These are phyloP conservation scores for Aphidius ervi DNA, from an alignment of 1,140 invertebrate genomes.

Conservation along the genomic window DNA sequence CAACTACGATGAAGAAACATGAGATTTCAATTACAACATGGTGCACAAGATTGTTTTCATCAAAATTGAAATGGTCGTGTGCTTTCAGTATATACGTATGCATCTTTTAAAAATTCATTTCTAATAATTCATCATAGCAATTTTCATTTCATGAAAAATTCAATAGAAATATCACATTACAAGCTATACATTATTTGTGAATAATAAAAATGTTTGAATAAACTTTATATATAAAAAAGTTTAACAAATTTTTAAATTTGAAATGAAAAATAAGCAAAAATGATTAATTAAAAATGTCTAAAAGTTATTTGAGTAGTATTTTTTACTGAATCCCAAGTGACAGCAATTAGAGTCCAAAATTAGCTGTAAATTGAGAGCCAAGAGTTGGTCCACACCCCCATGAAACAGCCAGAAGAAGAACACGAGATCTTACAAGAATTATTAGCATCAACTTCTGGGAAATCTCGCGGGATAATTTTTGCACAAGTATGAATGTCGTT, in stretches of 20 bases:
- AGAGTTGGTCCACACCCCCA: conserved; percentile 12
- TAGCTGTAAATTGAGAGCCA: conserved; percentile 14
- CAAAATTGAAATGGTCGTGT: conserved; percentile 29
- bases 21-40: conserved; percentile 48
- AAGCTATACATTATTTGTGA: no score
- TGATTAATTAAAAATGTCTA: no score
- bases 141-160: no score
- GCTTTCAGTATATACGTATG: conserved; percentile 3
- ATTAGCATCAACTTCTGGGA: conserved; percentile 28
- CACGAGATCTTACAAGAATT: conserved; percentile 25
- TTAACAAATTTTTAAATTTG: no score
- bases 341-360: conserved; percentile 14
- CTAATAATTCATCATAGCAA: background rate
- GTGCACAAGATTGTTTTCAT: conserved; percentile 35
- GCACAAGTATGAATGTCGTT: background rate
- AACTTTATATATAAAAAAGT: no score
- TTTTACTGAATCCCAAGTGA: background rate
- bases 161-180: no score
- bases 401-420: conserved; percentile 25
- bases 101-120: background rate
- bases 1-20: conserved; percentile 40
- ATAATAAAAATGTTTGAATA: no score
- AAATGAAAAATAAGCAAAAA: no score
- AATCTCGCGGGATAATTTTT: conserved; percentile 23
- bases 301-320: no score